A percentile compares a stretch with the other conserved stretches of the same genome.
Evolutionary conservation across 2,797 vertebrate species (phyloP).

Genomic region (Myiotriccus ornatus): DNA sequence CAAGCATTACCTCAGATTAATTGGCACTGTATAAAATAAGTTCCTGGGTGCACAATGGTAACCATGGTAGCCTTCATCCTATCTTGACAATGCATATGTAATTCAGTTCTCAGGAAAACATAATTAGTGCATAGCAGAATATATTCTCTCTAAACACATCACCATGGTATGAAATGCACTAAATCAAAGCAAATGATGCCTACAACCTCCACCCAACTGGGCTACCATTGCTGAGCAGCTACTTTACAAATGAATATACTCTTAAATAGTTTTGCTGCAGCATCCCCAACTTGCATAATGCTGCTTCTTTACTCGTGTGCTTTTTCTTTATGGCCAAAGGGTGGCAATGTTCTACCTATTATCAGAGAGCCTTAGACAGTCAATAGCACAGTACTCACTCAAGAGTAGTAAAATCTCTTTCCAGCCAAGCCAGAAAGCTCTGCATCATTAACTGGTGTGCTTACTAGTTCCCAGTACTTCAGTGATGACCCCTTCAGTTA

Average conservation of each 20-base stretch:
- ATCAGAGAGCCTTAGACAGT: not conserved
- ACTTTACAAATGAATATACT: not conserved
- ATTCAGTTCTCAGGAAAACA: slow-evolving; percentile 65
- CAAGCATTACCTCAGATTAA: slow-evolving; percentile 73
- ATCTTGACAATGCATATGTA: slow-evolving; percentile 69
- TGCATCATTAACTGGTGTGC: slow-evolving; percentile 60
- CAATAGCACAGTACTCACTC: not conserved
- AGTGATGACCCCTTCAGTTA: slow-evolving; percentile 36
- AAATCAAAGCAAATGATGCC: slow-evolving; percentile 16
- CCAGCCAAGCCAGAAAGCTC: slow-evolving; percentile 34
- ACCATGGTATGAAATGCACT: slow-evolving; percentile 16
- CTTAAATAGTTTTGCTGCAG: not conserved
- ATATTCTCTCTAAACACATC: slow-evolving; percentile 40
- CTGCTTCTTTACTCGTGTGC: not conserved
- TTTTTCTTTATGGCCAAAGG: slow-evolving; percentile 57
- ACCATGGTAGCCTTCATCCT: slow-evolving; percentile 74
- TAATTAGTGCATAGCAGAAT: slow-evolving; percentile 68
- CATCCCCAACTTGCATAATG: not conserved
- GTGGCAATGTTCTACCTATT: slow-evolving; percentile 75
- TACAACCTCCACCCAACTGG: not conserved
- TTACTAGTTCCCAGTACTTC: slow-evolving; percentile 34
- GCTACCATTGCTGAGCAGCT: not conserved
- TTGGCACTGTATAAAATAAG: slow-evolving; percentile 70
- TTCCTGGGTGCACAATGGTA: slow-evolving; percentile 69
- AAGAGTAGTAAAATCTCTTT: not conserved